These are phyloP conservation scores for Pteronura brasiliensis DNA, from an alignment of 2,113 vertebrate species.

Conservation along the genomic window DNA sequence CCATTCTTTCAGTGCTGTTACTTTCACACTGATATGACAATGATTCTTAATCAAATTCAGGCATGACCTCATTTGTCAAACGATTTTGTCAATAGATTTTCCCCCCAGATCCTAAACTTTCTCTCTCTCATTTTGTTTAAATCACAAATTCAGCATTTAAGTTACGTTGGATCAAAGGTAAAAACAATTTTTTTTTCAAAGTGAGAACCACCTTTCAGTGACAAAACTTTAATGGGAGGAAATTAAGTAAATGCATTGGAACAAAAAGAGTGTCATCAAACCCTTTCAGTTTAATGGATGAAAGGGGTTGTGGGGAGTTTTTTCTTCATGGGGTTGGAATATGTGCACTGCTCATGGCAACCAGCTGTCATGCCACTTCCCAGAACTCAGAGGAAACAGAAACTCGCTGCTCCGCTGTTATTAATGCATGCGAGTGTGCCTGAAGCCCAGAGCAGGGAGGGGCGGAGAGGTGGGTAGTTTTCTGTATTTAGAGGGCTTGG, in stretches of 20 bases:
- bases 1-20: conserved; percentile 1
- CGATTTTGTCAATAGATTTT: neutral
- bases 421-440: neutral
- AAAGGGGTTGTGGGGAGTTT: neutral
- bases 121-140: neutral
- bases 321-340: neutral
- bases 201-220: neutral
- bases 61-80: neutral
- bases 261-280: neutral
- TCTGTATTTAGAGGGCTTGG: neutral
- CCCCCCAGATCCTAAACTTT: neutral
- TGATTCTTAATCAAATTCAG: neutral
- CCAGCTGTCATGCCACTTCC: conserved; percentile 40
- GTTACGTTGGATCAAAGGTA: neutral
- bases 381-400: conserved; percentile 40
- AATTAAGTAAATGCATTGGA: neutral
- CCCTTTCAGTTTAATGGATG: neutral
- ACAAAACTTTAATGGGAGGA: neutral
- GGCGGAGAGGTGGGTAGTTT: neutral
- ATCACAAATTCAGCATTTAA: neutral
- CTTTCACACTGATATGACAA: neutral
- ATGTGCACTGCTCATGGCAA: neutral
- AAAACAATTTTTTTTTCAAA: neutral
- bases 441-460: neutral
- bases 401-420: neutral